Conservation (phyloP, 2,888 invertebrate genomes). For the Ennomos quercinarius region DNA sequence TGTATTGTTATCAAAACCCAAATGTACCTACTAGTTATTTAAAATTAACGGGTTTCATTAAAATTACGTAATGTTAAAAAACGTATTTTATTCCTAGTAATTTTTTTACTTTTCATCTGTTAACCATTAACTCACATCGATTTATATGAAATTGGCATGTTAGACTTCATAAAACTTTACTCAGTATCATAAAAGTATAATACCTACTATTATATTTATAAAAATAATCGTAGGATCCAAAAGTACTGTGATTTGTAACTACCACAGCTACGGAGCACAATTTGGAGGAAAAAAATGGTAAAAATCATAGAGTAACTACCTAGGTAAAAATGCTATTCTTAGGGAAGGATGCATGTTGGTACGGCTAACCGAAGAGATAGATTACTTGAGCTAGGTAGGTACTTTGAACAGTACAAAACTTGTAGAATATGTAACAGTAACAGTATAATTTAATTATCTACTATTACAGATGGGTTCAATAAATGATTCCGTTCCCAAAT, state of each 20-base stretch:
- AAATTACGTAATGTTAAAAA: slow-evolving; percentile 21
- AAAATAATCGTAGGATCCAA: slow-evolving; percentile 67
- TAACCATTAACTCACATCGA: slow-evolving; percentile 20
- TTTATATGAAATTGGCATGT: slow-evolving; percentile 30
- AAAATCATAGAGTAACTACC: too few species aligned
- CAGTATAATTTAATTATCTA: slow-evolving; percentile 79
- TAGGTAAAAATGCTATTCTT: slow-evolving; percentile 53
- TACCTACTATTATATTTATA: slow-evolving; percentile 55
- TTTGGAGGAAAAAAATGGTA: slow-evolving; percentile 55
- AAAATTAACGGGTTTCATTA: slow-evolving; percentile 20
- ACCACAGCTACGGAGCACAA: slow-evolving; percentile 67
- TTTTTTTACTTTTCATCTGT: slow-evolving; percentile 17
- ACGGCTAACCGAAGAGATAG: slow-evolving; percentile 73
- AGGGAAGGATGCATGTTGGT: slow-evolving; percentile 69
- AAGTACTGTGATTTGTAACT: slow-evolving; percentile 79
- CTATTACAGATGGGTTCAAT: slow-evolving; percentile 83
- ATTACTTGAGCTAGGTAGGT: slow-evolving; percentile 79
- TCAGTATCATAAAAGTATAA: slow-evolving; percentile 30
- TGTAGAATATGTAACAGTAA: slow-evolving; percentile 70
- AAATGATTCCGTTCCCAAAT: slow-evolving; percentile 84
- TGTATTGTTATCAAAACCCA: slow-evolving; percentile 25
- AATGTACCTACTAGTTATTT: slow-evolving; percentile 15
- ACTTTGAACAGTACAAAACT: slow-evolving; percentile 83
- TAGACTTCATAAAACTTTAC: slow-evolving; percentile 40
- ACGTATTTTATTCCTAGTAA: slow-evolving; percentile 18